phyloP scores from a whole-genome alignment of 2,888 invertebrate species.

The Meiosimyza decipiens region DNA sequence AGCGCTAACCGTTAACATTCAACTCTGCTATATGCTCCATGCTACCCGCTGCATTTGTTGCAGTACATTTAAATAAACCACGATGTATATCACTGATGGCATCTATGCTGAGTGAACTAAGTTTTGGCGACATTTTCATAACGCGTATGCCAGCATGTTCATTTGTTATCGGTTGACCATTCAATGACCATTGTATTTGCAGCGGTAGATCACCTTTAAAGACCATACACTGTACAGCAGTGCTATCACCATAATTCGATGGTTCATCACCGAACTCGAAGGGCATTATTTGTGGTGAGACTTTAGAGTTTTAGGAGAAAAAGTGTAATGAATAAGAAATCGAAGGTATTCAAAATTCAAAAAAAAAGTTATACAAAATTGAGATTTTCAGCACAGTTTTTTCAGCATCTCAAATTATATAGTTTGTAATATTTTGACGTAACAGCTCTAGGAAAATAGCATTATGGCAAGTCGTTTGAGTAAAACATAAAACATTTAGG shows the following conservation, averaged over 20 bases:
- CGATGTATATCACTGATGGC: conserved; percentile 79
- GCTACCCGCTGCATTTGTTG: conserved; percentile 75
- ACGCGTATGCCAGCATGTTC: conserved; percentile 71
- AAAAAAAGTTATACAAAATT: no score
- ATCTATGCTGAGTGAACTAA: conserved; percentile 79
- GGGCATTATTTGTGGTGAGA: conserved; percentile 81
- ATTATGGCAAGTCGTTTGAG: no score
- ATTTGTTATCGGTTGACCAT: conserved; percentile 71
- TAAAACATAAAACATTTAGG: neutral
- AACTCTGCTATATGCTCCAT: conserved; percentile 75
- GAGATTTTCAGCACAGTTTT: no score
- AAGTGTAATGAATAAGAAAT: neutral
- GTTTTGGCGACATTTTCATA: conserved; percentile 72
- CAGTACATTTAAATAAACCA: conserved; percentile 80
- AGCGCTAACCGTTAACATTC: conserved; percentile 74
- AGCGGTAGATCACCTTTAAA: conserved; percentile 84
- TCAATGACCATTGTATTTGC: conserved; percentile 80
- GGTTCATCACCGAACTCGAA: conserved; percentile 82
- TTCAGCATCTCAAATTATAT: no score
- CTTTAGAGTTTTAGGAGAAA: conserved; percentile 62
- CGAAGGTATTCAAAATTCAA: no score
- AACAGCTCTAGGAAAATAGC: neutral
- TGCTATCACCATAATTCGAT: conserved; percentile 81
- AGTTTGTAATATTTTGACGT: neutral
- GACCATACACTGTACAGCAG: conserved; percentile 80